Percentiles rank a stretch among this genome's conserved stretches.
These are phyloP conservation scores for Acrocephalus kingi DNA, from an alignment of 2,113 vertebrate genomes.

Conservation along the genomic window DNA sequence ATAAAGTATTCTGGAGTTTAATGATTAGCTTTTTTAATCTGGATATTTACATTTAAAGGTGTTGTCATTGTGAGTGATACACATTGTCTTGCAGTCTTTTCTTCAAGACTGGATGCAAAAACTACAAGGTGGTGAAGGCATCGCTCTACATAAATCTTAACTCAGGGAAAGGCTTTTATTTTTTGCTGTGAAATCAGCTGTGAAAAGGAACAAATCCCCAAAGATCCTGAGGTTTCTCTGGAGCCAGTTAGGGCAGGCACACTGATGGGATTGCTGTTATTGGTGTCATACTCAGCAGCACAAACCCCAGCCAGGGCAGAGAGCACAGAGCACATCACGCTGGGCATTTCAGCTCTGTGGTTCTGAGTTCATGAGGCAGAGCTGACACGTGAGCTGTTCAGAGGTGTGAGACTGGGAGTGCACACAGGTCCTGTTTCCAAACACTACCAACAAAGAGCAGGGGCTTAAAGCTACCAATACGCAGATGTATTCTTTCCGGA, in stretches of 20 bases:
- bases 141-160: not conserved
- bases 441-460: not conserved
- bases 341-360: not conserved
- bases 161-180: not conserved
- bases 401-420: not conserved
- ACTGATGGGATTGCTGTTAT: fast-evolving
- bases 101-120: not conserved
- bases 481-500: not conserved
- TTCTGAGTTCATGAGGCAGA: not conserved
- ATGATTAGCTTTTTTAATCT: not conserved
- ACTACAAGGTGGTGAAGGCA: not conserved
- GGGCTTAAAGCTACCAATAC: not conserved
- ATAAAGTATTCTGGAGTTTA: not conserved
- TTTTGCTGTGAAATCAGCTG: not conserved
- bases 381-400: fast-evolving
- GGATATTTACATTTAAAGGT: not conserved
- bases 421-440: not conserved
- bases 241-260: not conserved
- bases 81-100: not conserved
- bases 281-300: fast-evolving
- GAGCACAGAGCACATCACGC: not conserved
- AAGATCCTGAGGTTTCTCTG: not conserved
- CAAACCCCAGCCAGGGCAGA: not conserved
- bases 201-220: not conserved
- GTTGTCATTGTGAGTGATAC: not conserved